Percentiles rank a stretch among this genome's conserved stretches.
These are phyloP conservation scores for Chouioia cunea DNA, from an alignment of 2,888 invertebrate species.

Conservation along the genomic window DNA sequence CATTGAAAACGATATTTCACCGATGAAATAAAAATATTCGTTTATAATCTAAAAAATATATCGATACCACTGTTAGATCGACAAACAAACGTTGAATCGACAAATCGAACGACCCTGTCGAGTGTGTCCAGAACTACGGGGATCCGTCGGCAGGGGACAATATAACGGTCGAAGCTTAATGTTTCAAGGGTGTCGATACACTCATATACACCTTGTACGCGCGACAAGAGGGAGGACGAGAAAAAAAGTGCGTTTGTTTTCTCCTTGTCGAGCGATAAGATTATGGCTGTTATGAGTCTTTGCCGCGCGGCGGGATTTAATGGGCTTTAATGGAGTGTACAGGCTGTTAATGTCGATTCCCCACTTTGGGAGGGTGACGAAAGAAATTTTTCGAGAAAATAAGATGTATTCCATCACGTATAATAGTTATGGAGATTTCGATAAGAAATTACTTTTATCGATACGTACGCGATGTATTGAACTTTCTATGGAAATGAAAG, in stretches of 20 bases:
- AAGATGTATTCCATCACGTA: too few species aligned
- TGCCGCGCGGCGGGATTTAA: slow-evolving; percentile 15
- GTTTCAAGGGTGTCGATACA: slow-evolving; percentile 25
- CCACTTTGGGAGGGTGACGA: background rate
- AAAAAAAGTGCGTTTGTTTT: slow-evolving; percentile 7
- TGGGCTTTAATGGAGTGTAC: slow-evolving; percentile 27
- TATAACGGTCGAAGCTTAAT: slow-evolving; percentile 26
- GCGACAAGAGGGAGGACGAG: background rate
- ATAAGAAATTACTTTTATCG: background rate
- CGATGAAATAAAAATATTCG: too few species aligned
- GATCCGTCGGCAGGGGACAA: slow-evolving; percentile 12
- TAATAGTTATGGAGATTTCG: too few species aligned
- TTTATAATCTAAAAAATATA: too few species aligned
- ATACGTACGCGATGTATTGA: too few species aligned
- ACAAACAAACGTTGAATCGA: background rate
- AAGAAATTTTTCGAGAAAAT: too few species aligned
- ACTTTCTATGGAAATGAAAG: too few species aligned
- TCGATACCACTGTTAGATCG: background rate
- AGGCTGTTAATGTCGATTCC: slow-evolving; percentile 15
- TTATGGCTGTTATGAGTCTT: slow-evolving; percentile 13
- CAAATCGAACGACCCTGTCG: background rate
- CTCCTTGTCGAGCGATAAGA: slow-evolving; percentile 7
- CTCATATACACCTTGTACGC: slow-evolving; percentile 28
- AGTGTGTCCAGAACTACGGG: background rate
- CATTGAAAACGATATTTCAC: too few species aligned